phyloP scores from a whole-genome alignment of 2,797 vertebrate species.

The Artibeus jamaicensis region DNA sequence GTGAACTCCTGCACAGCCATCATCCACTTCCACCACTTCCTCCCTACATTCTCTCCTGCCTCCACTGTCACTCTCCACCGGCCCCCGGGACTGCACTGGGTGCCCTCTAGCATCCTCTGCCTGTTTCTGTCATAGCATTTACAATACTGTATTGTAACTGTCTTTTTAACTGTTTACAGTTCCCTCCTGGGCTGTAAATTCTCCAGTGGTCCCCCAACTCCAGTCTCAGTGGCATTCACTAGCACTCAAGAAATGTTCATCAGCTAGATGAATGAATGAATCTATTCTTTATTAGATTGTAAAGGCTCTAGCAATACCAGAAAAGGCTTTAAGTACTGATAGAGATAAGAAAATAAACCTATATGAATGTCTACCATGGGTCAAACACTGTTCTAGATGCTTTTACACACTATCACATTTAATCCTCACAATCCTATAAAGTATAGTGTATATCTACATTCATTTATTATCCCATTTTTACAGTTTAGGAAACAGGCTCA shows the following conservation, averaged over 20 bases:
- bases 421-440: not conserved
- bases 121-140: not conserved
- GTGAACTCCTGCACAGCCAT: not conserved
- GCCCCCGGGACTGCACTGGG: not conserved
- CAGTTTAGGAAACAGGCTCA: conserved; percentile 1
- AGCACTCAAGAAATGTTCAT: not conserved
- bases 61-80: not conserved
- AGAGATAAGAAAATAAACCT: not conserved
- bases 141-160: not conserved
- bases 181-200: not conserved
- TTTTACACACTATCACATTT: conserved; percentile 7
- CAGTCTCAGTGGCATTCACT: not conserved
- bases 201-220: not conserved
- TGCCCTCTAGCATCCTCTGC: not conserved
- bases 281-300: not conserved
- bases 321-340: conserved; percentile 21
- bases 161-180: not conserved
- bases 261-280: not conserved
- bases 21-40: not conserved
- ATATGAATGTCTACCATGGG: not conserved
- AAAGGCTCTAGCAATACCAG: not conserved
- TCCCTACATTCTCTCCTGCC: not conserved
- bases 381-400: not conserved
- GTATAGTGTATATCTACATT: not conserved
- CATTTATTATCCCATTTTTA: not conserved